phyloP scores from a whole-genome alignment of 2,797 vertebrate genomes.

The Poeciliopsis turneri region DNA sequence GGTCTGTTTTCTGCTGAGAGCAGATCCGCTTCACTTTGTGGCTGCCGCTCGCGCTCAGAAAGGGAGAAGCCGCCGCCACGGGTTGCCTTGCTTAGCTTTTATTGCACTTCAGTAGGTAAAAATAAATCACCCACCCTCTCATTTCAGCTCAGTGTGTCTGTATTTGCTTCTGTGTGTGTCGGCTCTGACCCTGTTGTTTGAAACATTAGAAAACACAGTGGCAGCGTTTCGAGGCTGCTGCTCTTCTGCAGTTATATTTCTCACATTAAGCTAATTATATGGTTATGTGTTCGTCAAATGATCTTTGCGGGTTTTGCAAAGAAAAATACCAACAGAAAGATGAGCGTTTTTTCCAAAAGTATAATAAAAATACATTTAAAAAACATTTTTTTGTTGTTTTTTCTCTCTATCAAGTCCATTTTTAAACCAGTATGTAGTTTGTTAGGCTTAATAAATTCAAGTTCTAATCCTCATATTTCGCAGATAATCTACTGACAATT shows the following conservation, averaged over 20 bases:
- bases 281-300: neutral
- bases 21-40: constrained; percentile 7
- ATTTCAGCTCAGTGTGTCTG: constrained; percentile 4
- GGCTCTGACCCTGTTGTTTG: constrained; percentile 33
- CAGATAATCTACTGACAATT: neutral
- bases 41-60: constrained; percentile 11
- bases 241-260: constrained; percentile 8
- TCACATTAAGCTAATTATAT: constrained; percentile 12
- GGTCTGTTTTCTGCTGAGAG: constrained; percentile 17
- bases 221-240: constrained; percentile 7
- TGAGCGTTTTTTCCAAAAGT: neutral
- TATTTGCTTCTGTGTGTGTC: constrained; percentile 8
- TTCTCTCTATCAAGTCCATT: neutral
- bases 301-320: neutral
- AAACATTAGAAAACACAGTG: constrained; percentile 13
- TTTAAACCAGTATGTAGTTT: neutral
- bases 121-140: constrained; percentile 27
- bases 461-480: neutral
- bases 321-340: neutral
- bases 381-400: neutral
- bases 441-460: neutral
- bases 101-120: constrained; percentile 28
- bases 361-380: neutral
- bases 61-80: neutral
- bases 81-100: constrained; percentile 9